These are phyloP conservation scores for Catajapyx aquilonaris DNA, from an alignment of 1,140 invertebrate species.

Conservation along the genomic window DNA sequence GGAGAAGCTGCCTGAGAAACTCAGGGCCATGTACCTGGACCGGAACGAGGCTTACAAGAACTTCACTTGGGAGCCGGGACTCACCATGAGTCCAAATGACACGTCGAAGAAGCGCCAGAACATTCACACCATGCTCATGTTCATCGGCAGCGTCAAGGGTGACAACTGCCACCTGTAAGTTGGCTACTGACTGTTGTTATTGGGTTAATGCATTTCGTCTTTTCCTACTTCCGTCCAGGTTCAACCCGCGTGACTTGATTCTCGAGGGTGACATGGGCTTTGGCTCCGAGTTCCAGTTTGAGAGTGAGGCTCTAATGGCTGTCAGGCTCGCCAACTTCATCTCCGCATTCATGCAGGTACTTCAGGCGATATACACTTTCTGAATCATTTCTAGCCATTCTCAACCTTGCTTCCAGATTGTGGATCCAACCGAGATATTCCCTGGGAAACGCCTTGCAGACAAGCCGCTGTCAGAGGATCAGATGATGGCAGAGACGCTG, in stretches of 20 bases:
- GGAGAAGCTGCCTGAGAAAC: conserved; percentile 39
- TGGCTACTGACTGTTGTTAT: conserved; percentile 1
- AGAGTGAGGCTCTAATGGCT: conserved; percentile 89
- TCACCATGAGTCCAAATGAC: conserved; percentile 32
- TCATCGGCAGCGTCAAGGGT: conserved; percentile 45
- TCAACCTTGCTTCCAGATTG: conserved; percentile 40
- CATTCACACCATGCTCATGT: conserved; percentile 52
- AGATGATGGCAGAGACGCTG: conserved; percentile 83
- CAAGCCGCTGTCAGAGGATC: conserved; percentile 70
- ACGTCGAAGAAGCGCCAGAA: conserved; percentile 42
- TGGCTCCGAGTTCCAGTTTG: conserved; percentile 70
- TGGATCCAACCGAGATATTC: conserved; percentile 84
- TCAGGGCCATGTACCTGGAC: conserved; percentile 51
- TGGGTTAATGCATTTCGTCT: background rate
- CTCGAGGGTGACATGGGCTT: conserved; percentile 64
- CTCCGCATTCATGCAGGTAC: conserved; percentile 76
- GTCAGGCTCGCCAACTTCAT: conserved; percentile 85
- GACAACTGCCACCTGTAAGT: conserved; percentile 35
- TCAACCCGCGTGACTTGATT: conserved; percentile 43
- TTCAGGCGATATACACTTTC: too few relatives aligned
- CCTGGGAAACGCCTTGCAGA: conserved; percentile 75
- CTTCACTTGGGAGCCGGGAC: conserved; percentile 16
- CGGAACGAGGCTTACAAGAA: conserved; percentile 48
- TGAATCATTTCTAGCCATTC: too few relatives aligned
- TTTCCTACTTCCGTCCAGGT: conserved; percentile 24